phyloP scores from a whole-genome alignment of 1,140 invertebrate genomes.

The Periplaneta americana region DNA sequence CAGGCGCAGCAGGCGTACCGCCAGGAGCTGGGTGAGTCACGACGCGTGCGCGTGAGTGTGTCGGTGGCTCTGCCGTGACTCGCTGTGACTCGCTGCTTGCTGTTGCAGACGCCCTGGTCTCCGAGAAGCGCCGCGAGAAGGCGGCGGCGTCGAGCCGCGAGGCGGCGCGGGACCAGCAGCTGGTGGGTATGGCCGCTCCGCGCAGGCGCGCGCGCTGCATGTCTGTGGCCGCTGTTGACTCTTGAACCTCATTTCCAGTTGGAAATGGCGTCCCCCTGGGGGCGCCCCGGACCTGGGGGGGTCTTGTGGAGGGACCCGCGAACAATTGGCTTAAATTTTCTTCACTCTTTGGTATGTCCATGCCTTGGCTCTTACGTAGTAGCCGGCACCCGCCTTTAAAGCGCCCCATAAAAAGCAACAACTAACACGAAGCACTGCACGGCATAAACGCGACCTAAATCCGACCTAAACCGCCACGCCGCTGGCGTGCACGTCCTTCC shows the following conservation, averaged over 20 bases:
- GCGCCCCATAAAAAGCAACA: no score
- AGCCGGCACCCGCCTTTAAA: neutral
- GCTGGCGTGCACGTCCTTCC: no score
- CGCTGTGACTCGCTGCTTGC: neutral
- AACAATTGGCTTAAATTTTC: constrained; percentile 55
- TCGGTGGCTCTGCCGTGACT: neutral
- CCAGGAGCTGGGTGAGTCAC: constrained; percentile 24
- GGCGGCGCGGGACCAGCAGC: neutral
- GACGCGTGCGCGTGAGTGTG: no score
- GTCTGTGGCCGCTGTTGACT: neutral
- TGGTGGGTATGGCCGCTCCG: neutral
- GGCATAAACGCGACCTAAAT: no score
- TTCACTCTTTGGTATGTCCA: constrained; percentile 53
- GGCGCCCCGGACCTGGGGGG: constrained; percentile 56
- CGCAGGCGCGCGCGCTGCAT: neutral
- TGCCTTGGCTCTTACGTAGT: neutral
- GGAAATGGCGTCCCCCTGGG: constrained; percentile 43
- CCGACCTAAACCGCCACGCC: no score
- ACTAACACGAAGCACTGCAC: no score
- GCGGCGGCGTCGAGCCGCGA: neutral
- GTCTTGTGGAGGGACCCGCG: constrained; percentile 55
- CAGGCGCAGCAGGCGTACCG: constrained; percentile 25
- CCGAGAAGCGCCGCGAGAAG: neutral
- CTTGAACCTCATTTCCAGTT: constrained; percentile 1
- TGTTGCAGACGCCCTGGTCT: neutral